phyloP scores from a whole-genome alignment of 1,140 invertebrate genomes.

The Brachionus paranguensis region DNA sequence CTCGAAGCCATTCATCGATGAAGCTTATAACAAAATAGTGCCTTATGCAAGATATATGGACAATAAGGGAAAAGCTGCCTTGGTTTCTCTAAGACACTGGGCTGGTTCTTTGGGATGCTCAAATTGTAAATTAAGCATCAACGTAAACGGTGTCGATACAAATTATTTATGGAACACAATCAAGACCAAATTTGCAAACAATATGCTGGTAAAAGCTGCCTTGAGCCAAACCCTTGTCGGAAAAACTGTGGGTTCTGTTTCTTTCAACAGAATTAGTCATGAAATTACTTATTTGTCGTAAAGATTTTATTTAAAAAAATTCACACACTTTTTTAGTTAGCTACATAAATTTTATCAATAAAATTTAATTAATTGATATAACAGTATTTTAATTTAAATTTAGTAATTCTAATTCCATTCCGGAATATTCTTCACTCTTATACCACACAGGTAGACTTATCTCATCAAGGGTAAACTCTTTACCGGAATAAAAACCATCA shows the following conservation, averaged over 20 bases:
- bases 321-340: neutral
- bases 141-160: neutral
- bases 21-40: neutral
- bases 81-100: constrained; percentile 18
- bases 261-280: neutral
- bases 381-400: too few relatives aligned
- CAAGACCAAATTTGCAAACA: neutral
- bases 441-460: too few relatives aligned
- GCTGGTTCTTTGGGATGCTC: constrained; percentile 14
- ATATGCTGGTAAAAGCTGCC: neutral
- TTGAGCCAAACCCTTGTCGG: neutral
- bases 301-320: neutral
- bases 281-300: neutral
- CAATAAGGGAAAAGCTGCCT: neutral
- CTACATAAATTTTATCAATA: neutral
- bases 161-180: constrained; percentile 20
- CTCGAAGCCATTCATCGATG: constrained; percentile 7
- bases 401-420: too few relatives aligned
- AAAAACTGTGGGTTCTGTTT: neutral
- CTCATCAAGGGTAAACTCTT: too few relatives aligned
- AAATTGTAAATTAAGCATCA: constrained; percentile 14
- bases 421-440: too few relatives aligned
- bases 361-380: neutral
- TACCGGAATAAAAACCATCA: too few relatives aligned
- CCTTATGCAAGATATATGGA: neutral